phyloP scores from a whole-genome alignment of 2,888 invertebrate species.

The Gastracanthus pulcherrimus region DNA sequence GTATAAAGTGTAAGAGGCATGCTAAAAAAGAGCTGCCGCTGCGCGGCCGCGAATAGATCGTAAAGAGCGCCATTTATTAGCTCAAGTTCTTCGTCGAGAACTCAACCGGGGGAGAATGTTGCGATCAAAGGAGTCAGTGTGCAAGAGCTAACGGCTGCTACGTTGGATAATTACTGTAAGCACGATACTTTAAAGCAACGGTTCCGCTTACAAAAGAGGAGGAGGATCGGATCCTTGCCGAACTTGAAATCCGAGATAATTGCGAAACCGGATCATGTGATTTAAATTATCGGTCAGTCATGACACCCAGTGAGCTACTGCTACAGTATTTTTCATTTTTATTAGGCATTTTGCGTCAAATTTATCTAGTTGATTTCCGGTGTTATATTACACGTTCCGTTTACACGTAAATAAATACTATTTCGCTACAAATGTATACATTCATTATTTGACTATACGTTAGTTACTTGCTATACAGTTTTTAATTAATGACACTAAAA shows the following conservation, averaged over 20 bases:
- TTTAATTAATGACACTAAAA: no score
- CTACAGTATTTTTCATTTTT: neutral
- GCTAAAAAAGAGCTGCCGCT: neutral
- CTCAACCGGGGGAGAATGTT: neutral
- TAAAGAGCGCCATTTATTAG: constrained; percentile 24
- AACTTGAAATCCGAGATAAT: constrained; percentile 43
- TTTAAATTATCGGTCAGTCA: constrained; percentile 25
- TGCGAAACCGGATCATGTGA: constrained; percentile 37
- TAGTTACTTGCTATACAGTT: no score
- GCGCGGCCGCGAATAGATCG: neutral
- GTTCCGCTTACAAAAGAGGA: constrained; percentile 30
- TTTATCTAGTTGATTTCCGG: neutral
- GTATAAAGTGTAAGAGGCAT: neutral
- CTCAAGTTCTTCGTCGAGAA: neutral
- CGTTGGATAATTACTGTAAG: constrained; percentile 27
- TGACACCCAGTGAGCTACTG: neutral
- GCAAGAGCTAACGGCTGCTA: neutral
- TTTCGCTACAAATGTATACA: no score
- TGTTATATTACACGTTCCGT: no score
- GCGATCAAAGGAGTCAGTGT: constrained; percentile 19
- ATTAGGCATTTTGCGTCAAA: neutral
- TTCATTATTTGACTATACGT: no score
- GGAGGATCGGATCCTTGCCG: neutral
- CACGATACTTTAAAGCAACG: constrained; percentile 36
- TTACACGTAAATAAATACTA: no score